A percentile compares a stretch with the other conserved stretches of the same genome.
Evolutionary conservation across 2,888 invertebrate genomes (phyloP).

Genomic region (Acrocera orbiculus): DNA sequence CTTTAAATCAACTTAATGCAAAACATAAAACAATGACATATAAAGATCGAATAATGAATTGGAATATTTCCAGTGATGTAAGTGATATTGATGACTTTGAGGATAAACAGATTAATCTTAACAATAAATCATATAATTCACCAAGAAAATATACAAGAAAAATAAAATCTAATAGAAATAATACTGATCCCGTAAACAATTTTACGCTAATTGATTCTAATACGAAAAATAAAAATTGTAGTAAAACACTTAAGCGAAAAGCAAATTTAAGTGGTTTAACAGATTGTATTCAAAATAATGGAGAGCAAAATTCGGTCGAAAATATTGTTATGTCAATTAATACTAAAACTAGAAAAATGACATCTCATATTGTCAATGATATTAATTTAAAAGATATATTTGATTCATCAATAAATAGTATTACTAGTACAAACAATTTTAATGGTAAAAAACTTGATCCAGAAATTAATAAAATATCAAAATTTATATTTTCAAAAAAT

Average conservation of each 20-base stretch:
- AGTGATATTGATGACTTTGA: conserved; percentile 26
- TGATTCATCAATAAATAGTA: no score
- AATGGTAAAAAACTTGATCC: conserved; percentile 16
- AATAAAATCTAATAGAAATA: conserved; percentile 1
- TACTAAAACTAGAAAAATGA: conserved; percentile 5
- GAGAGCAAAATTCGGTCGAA: background rate
- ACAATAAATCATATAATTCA: no score
- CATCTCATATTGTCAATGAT: no score
- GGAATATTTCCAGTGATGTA: conserved; percentile 20
- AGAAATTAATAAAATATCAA: conserved; percentile 16
- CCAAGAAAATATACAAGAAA: background rate
- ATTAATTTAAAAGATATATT: no score
- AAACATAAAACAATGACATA: conserved; percentile 22
- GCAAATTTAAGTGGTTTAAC: background rate
- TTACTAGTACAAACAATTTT: no score
- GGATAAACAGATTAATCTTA: conserved; percentile 19
- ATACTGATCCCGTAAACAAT: background rate
- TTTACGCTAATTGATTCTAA: background rate
- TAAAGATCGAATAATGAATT: conserved; percentile 20
- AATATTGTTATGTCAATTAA: conserved; percentile 5
- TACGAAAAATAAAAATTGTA: background rate
- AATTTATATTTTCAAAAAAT: conserved; percentile 2
- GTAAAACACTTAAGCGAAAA: background rate
- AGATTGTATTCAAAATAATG: no score
- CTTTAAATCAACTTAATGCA: conserved; percentile 19